phyloP scores from a whole-genome alignment of 2,888 invertebrate species.

The Drosophila picticornis region DNA sequence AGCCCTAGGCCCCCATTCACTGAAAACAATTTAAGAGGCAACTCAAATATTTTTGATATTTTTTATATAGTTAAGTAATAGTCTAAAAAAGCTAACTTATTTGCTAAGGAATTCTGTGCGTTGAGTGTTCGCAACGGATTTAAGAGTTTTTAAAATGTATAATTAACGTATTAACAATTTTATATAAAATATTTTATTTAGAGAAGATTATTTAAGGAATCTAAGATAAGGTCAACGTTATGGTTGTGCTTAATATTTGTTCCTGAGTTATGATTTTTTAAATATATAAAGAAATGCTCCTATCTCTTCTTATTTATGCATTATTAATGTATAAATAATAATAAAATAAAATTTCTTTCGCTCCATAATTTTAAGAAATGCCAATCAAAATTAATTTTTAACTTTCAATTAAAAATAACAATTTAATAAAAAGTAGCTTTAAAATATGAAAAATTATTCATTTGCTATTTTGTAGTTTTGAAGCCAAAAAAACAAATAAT shows the following conservation, averaged over 20 bases:
- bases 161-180: not conserved
- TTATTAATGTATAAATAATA: too few relatives aligned
- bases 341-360: too few relatives aligned
- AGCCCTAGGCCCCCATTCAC: slow-evolving; percentile 17
- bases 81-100: not conserved
- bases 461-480: not conserved
- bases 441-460: not conserved
- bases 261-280: not conserved
- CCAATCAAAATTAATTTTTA: not conserved
- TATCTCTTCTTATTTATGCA: too few relatives aligned
- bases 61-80: not conserved
- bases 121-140: too few relatives aligned
- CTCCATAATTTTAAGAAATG: too few relatives aligned
- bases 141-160: not conserved
- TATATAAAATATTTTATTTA: not conserved
- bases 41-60: not conserved
- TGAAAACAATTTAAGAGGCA: not conserved
- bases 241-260: too few relatives aligned
- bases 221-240: not conserved
- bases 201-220: not conserved
- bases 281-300: too few relatives aligned
- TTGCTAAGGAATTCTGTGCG: not conserved
- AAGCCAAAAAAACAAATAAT: not conserved
- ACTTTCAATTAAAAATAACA: not conserved
- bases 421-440: not conserved